These are phyloP conservation scores for Eubasilissa regina DNA, from an alignment of 1,140 invertebrate genomes.

Conservation along the genomic window DNA sequence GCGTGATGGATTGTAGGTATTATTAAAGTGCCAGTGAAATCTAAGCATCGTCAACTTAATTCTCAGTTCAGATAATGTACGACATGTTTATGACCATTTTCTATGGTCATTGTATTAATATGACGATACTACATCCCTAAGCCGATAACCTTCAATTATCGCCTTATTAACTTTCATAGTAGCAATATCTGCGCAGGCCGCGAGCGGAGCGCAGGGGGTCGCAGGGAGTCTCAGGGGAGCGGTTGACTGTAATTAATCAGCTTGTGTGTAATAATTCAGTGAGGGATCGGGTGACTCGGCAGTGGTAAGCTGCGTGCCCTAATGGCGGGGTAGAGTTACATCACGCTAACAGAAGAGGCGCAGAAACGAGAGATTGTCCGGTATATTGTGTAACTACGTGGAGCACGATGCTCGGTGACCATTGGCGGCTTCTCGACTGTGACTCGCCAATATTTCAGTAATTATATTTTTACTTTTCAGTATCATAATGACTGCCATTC, in stretches of 20 bases:
- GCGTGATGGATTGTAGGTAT: too few relatives aligned
- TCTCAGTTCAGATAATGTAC: too few relatives aligned
- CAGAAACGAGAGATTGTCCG: background rate
- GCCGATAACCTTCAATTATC: conserved; percentile 22
- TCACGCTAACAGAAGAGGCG: background rate
- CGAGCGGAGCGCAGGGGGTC: background rate
- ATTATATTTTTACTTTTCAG: too few relatives aligned
- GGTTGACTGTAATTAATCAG: conserved; percentile 23
- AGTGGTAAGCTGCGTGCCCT: background rate
- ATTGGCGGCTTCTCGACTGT: too few relatives aligned
- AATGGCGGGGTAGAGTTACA: conserved; percentile 10
- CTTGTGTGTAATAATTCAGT: conserved; percentile 6
- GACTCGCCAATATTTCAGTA: too few relatives aligned
- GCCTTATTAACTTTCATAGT: conserved; percentile 9
- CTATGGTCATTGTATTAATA: too few relatives aligned
- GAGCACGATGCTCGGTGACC: background rate
- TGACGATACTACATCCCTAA: too few relatives aligned
- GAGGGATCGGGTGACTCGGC: background rate
- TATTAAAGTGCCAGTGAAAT: too few relatives aligned
- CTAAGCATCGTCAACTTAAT: too few relatives aligned
- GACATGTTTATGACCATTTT: too few relatives aligned
- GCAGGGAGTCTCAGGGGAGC: background rate
- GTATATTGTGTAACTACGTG: background rate
- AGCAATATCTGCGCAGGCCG: background rate
- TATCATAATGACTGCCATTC: too few relatives aligned